phyloP scores from a whole-genome alignment of 2,113 vertebrate genomes.

The Nycticorax nycticorax region DNA sequence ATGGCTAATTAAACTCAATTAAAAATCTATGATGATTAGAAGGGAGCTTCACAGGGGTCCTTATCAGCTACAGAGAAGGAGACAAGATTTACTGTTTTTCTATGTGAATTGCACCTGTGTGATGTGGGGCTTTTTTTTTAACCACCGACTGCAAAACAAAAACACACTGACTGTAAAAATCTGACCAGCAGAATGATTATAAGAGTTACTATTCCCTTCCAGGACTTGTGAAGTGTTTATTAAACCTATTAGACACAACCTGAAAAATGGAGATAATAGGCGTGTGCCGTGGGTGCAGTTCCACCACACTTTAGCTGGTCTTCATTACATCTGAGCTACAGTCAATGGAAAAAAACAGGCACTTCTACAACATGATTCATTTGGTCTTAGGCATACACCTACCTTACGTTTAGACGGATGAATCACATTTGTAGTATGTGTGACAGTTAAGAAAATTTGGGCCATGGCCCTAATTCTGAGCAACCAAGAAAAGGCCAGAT shows the following conservation, averaged over 20 bases:
- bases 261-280: neutral
- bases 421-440: neutral
- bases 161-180: neutral
- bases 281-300: neutral
- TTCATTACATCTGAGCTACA: neutral
- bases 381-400: neutral
- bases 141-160: neutral
- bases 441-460: neutral
- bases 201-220: neutral
- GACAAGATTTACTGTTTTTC: neutral
- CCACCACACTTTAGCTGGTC: neutral
- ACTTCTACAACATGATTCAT: neutral
- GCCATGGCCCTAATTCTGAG: neutral
- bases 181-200: neutral
- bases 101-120: neutral
- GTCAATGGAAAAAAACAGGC: neutral
- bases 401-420: neutral
- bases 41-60: neutral
- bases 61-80: neutral
- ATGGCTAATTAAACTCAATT: conserved; percentile 33
- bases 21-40: neutral
- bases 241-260: neutral
- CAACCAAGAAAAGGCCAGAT: neutral
- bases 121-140: neutral
- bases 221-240: neutral